Evolutionary conservation across 37 sponge, comb jelly and placozoan species (phyloP).

Genomic region (Trichoplax adhaerens): DNA sequence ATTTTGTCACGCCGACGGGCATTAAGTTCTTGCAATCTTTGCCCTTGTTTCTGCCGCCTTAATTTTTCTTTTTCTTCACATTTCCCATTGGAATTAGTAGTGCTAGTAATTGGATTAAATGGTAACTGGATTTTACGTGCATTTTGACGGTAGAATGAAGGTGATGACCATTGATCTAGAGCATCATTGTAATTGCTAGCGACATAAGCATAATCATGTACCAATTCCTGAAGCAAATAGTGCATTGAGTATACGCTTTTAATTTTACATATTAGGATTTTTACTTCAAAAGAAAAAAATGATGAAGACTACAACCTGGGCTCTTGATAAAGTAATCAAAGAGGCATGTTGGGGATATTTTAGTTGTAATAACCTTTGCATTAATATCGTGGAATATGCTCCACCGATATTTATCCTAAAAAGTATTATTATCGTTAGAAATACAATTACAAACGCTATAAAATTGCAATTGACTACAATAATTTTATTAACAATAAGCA

Average conservation of each 20-base stretch:
- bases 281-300: too few relatives aligned
- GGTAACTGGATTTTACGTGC: conserved; percentile 26
- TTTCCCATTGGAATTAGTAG: not conserved
- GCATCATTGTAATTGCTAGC: conserved; percentile 49
- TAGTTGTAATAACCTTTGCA: conserved; percentile 71
- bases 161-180: conserved; percentile 16
- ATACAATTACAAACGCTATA: too few relatives aligned
- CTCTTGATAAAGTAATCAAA: conserved; percentile 38
- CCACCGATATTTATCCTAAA: conserved; percentile 73
- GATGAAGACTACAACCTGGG: conserved; percentile 11
- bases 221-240: conserved; percentile 31
- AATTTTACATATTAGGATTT: not conserved
- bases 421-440: not conserved
- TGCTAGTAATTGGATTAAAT: conserved; percentile 13
- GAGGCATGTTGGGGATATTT: conserved; percentile 36
- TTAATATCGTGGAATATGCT: conserved; percentile 30
- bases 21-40: conserved; percentile 47
- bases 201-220: conserved; percentile 41
- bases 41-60: conserved; percentile 32
- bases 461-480: too few relatives aligned
- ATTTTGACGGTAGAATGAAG: not conserved
- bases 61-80: too few relatives aligned
- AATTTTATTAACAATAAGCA: not conserved
- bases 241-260: not conserved
- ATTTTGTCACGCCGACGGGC: conserved; percentile 52